A percentile compares a stretch with the other conserved stretches of the same genome.
phyloP scores from a whole-genome alignment of 1,140 invertebrate genomes.

The Brachionus rotundiformis region DNA sequence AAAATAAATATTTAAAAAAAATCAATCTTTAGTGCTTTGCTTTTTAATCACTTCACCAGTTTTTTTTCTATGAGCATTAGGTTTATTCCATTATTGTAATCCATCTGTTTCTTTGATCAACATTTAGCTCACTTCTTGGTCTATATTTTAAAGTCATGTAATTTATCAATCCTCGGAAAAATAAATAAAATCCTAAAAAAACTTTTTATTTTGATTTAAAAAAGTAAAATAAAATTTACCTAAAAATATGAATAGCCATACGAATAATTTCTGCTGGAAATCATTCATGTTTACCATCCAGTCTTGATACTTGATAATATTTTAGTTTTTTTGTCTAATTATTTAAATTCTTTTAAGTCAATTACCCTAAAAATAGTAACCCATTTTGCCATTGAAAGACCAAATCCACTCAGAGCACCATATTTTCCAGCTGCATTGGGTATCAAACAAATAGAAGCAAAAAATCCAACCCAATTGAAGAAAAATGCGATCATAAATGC shows the following conservation, averaged over 20 bases:
- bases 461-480: constrained; percentile 92
- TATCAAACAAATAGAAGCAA: constrained; percentile 86
- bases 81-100: constrained; percentile 18
- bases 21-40: not conserved
- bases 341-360: no score
- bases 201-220: not conserved
- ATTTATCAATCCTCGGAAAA: constrained; percentile 46
- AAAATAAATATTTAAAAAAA: not conserved
- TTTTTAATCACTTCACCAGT: constrained; percentile 33
- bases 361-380: constrained; percentile 75
- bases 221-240: constrained; percentile 12
- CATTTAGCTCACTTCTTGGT: not conserved
- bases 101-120: constrained; percentile 5
- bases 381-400: constrained; percentile 88
- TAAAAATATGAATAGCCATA: constrained; percentile 52
- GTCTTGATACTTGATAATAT: constrained; percentile 45
- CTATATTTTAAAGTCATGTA: constrained; percentile 45
- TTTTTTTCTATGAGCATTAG: not conserved
- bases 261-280: constrained; percentile 47
- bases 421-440: constrained; percentile 88
- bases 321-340: not conserved
- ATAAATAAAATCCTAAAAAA: constrained; percentile 40
- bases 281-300: constrained; percentile 52
- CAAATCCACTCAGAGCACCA: constrained; percentile 86
- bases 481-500: constrained; percentile 74